These are phyloP conservation scores for Meriones unguiculatus DNA, from an alignment of 2,113 vertebrate genomes.

Conservation along the genomic window DNA sequence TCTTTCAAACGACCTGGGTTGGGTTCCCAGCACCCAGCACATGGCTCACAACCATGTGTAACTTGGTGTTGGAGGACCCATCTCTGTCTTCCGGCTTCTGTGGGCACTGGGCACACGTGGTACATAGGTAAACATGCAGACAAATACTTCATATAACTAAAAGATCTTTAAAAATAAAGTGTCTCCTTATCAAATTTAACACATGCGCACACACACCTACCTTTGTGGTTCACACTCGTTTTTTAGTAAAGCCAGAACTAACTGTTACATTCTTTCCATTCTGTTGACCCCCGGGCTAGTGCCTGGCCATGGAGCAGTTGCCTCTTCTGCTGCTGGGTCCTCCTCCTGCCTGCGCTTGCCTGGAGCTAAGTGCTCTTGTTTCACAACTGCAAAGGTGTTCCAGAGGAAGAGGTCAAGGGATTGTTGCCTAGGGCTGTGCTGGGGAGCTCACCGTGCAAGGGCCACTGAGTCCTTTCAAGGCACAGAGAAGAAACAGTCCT, in stretches of 20 bases:
- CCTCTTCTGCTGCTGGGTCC: background rate
- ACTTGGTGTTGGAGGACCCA: background rate
- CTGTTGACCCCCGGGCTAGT: background rate
- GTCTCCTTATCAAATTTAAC: background rate
- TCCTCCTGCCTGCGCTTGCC: background rate
- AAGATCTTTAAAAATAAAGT: background rate
- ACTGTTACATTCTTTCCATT: too few species aligned
- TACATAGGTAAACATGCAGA: background rate
- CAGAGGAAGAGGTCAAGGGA: background rate
- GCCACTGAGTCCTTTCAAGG: background rate
- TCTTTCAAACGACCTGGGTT: background rate
- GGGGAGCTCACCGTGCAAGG: background rate
- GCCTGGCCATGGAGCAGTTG: background rate
- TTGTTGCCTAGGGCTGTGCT: background rate
- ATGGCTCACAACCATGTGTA: background rate
- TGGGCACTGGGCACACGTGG: background rate
- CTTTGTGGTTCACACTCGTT: background rate
- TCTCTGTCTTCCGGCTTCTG: background rate
- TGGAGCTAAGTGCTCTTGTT: background rate
- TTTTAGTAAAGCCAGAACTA: background rate
- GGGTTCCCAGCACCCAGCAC: background rate
- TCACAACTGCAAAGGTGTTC: background rate
- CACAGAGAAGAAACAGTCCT: background rate
- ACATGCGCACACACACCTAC: too few species aligned
- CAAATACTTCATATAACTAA: background rate